These are phyloP conservation scores for Dastarcus helophoroides DNA, from an alignment of 2,888 invertebrate species.

Conservation along the genomic window DNA sequence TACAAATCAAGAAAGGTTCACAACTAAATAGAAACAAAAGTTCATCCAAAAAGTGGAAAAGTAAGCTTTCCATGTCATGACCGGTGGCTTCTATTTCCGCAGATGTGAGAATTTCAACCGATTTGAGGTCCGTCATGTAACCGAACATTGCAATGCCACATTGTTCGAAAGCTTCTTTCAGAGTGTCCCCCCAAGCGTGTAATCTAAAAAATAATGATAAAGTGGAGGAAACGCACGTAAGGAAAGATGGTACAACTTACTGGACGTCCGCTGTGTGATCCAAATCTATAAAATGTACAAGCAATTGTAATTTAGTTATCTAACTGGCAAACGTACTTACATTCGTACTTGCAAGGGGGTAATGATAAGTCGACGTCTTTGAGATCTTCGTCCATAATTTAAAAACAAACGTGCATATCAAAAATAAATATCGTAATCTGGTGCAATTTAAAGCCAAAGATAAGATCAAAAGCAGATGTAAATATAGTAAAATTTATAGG, in stretches of 20 bases:
- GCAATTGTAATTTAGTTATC: conserved; percentile 4
- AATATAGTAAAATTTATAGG: too few species aligned
- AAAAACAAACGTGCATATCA: too few species aligned
- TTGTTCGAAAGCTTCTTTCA: conserved; percentile 89
- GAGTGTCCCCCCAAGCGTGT: conserved; percentile 82
- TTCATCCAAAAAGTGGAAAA: conserved; percentile 92
- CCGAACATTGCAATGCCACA: conserved; percentile 94
- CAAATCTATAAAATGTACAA: conserved; percentile 55
- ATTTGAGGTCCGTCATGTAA: conserved; percentile 88
- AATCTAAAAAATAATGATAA: conserved; percentile 59
- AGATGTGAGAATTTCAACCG: conserved; percentile 68
- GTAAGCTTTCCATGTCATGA: conserved; percentile 75
- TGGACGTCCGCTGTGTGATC: conserved; percentile 99
- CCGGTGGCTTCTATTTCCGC: conserved; percentile 79
- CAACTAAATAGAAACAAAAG: conserved; percentile 84
- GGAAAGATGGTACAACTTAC: conserved; percentile 54
- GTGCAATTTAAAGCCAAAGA: too few species aligned
- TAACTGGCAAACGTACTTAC: conserved; percentile 41
- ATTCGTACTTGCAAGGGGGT: conserved; percentile 68
- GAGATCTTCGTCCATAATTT: conserved; percentile 27
- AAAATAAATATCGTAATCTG: too few species aligned
- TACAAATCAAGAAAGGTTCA: conserved; percentile 80
- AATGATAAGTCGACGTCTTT: conserved; percentile 51
- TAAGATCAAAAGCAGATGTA: too few species aligned
- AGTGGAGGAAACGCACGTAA: too few species aligned